Evolutionary conservation across 2,113 vertebrate genomes (phyloP), one percentile per base, ranked within the genome.

Genomic region (zebrafish (Danio rerio)): DNA sequence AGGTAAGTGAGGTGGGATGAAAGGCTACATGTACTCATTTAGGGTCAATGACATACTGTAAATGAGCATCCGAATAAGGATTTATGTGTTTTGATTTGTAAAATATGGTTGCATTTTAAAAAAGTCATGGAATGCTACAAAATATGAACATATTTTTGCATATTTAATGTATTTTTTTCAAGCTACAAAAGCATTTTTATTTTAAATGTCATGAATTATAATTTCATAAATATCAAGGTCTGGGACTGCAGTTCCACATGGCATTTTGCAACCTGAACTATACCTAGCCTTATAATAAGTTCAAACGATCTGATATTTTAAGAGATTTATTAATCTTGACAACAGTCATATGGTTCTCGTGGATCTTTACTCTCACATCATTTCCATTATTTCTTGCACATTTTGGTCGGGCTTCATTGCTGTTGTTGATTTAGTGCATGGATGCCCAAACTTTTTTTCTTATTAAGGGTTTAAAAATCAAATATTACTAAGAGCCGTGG

Each of bases 261-360:
- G 69, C 69, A 71, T 71, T 71, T 71, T 52, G 13, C 7, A 52
- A 71, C 21, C 61, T 63, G 61, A 63, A 63, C 21, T 63, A 63
- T 9, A 63, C 12, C 49, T 31, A 52, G 45, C 20, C 5, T 21
- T 20, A 7, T 31, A 52, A 71, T 71, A 9, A 68, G 65, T 69
- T 69, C 9, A 69, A 69, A 45, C 7, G 1, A 15, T 52, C 7
- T 71, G 47, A 52, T 31, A 71, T 71, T 71, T 71, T 31, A 52
- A 71, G 20, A 71, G 45, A 21, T 11, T 1, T 9, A 45, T 45
- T 13, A 18, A 71, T 52, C 20, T 52, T 52, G 69, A 71, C 20
- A 52, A 71, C 11, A 71, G 47, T 31, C 49, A 71, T 52, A 11
- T 13, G 12, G 69, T 45, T 31, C 1, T 15, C 16, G 8, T 6